Percentiles rank a stretch among this genome's conserved stretches.
phyloP scores from a whole-genome alignment of 2,888 invertebrate genomes.

The Diloba caeruleocephala region DNA sequence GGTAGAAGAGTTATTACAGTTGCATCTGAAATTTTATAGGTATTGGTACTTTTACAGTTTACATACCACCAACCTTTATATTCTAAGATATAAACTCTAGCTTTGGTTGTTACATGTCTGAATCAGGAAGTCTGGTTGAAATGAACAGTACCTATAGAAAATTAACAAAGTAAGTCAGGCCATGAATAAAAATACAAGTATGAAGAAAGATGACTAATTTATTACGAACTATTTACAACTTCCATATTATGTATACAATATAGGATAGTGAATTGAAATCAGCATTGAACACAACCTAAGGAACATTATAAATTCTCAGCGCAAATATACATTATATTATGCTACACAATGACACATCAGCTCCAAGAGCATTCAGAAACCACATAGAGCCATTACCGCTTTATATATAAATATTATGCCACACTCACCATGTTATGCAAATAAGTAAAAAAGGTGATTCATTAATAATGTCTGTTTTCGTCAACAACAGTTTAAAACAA shows the following conservation, averaged over 20 bases:
- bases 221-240: conserved; percentile 77
- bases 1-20: too few relatives aligned
- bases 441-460: conserved; percentile 19
- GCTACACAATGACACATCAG: conserved; percentile 12
- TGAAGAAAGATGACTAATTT: conserved; percentile 62
- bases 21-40: too few relatives aligned
- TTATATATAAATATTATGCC: conserved; percentile 20
- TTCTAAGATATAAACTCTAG: too few relatives aligned
- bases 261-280: conserved; percentile 34
- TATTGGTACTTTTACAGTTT: too few relatives aligned
- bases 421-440: conserved; percentile 8
- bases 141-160: too few relatives aligned
- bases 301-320: conserved; percentile 42
- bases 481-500: background rate
- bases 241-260: conserved; percentile 52
- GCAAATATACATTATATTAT: conserved; percentile 32
- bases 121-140: too few relatives aligned
- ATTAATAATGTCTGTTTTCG: conserved; percentile 7
- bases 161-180: background rate
- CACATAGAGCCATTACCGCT: conserved; percentile 20
- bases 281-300: conserved; percentile 52
- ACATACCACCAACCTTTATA: too few relatives aligned
- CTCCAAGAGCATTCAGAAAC: conserved; percentile 28
- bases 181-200: conserved; percentile 35
- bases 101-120: conserved; percentile 2